Percentiles rank a stretch among this genome's conserved stretches.
phyloP scores from a whole-genome alignment of 2,797 vertebrate genomes.

The Xenentodon cancila region DNA sequence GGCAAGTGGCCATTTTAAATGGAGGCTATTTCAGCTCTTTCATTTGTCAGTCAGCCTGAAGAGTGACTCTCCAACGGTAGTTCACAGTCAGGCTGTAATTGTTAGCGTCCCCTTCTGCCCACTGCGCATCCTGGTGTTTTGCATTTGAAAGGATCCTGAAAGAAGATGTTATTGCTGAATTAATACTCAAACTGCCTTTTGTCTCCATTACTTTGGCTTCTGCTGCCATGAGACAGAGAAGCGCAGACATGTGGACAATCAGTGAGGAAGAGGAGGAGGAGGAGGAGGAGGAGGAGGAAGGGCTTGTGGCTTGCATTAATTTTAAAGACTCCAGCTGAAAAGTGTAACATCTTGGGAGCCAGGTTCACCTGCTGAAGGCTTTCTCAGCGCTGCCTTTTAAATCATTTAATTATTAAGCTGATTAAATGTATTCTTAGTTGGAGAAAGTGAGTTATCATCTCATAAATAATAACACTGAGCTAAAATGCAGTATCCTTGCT shows the following conservation, averaged over 20 bases:
- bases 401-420: neutral
- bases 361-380: slow-evolving; percentile 18
- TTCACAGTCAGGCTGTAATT: slow-evolving; percentile 77
- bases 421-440: slow-evolving; percentile 2
- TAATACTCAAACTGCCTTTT: slow-evolving; percentile 77
- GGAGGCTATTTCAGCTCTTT: slow-evolving; percentile 80
- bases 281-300: slow-evolving; percentile 33
- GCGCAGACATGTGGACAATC: slow-evolving; percentile 59
- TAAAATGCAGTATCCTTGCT: too few relatives aligned
- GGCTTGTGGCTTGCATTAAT: neutral
- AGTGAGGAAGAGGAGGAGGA: slow-evolving; percentile 38
- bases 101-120: slow-evolving; percentile 69
- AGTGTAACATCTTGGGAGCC: neutral
- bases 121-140: slow-evolving; percentile 52
- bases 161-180: slow-evolving; percentile 74
- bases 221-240: slow-evolving; percentile 62
- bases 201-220: slow-evolving; percentile 75
- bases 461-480: neutral
- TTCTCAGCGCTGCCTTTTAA: neutral
- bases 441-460: neutral
- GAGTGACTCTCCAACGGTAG: slow-evolving; percentile 65
- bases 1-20: slow-evolving; percentile 73
- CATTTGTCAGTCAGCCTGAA: slow-evolving; percentile 78
- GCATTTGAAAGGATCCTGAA: slow-evolving; percentile 79
- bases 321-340: slow-evolving; percentile 23